These are phyloP conservation scores for Cephus cinctus DNA, from an alignment of 1,140 invertebrate genomes.

Conservation along the genomic window DNA sequence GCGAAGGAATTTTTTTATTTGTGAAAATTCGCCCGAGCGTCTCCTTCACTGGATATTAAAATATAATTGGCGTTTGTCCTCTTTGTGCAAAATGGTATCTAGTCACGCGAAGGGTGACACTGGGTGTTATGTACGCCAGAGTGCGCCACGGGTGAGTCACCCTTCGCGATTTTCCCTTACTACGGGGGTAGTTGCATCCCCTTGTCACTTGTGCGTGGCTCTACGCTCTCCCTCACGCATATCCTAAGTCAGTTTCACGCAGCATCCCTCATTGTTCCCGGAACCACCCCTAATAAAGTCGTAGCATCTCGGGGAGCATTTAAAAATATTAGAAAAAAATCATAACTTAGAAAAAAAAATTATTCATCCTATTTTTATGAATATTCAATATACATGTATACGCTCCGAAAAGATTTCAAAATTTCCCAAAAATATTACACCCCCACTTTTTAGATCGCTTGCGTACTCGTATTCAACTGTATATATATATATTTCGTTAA, in stretches of 20 bases:
- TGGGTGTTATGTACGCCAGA: slow-evolving; percentile 51
- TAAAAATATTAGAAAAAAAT: too few species aligned
- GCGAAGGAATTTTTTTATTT: slow-evolving; percentile 23
- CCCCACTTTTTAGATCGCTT: too few species aligned
- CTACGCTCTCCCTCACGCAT: slow-evolving; percentile 7
- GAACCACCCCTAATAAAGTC: too few species aligned
- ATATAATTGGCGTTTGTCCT: slow-evolving; percentile 51
- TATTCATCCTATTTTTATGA: too few species aligned
- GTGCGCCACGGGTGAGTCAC: slow-evolving; percentile 48
- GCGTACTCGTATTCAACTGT: too few species aligned
- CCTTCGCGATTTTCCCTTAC: slow-evolving; percentile 23
- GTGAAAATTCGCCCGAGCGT: slow-evolving; percentile 7
- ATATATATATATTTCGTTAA: too few species aligned
- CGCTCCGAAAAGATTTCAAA: too few species aligned
- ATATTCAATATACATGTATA: too few species aligned
- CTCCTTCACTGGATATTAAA: slow-evolving; percentile 39
- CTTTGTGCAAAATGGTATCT: slow-evolving; percentile 48
- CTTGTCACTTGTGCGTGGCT: slow-evolving; percentile 1
- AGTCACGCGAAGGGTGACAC: slow-evolving; percentile 47
- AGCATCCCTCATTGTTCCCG: slow-evolving; percentile 18
- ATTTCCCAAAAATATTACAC: too few species aligned
- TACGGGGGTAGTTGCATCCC: slow-evolving; percentile 1
- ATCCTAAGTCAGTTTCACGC: slow-evolving; percentile 11
- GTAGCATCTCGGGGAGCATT: too few species aligned
- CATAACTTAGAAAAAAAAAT: too few species aligned